A percentile compares a stretch with the other conserved stretches of the same genome.
Evolutionary conservation across 2,888 invertebrate species (phyloP).

Genomic region (Pachydiplax longipennis): DNA sequence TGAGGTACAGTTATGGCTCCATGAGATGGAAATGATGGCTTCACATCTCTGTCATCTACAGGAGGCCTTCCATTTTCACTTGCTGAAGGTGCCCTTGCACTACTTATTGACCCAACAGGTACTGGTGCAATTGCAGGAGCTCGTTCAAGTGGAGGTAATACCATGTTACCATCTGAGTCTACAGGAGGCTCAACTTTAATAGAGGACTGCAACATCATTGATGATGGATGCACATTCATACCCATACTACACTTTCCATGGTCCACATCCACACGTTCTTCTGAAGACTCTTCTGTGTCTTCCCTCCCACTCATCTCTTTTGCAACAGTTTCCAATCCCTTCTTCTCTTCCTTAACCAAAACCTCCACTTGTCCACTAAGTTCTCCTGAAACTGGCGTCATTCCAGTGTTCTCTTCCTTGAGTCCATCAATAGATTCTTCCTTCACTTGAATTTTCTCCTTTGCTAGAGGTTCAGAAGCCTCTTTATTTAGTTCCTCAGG

Average conservation of each 20-base stretch:
- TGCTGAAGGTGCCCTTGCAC: not conserved
- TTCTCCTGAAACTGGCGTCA: constrained; percentile 47
- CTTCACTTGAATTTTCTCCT: constrained; percentile 48
- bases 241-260: constrained; percentile 20
- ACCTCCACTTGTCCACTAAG: constrained; percentile 48
- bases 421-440: constrained; percentile 48
- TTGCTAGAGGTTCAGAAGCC: constrained; percentile 42
- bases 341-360: constrained; percentile 50
- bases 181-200: constrained; percentile 11
- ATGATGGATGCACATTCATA: constrained; percentile 12
- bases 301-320: constrained; percentile 23
- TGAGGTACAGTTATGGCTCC: constrained; percentile 52
- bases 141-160: constrained; percentile 52
- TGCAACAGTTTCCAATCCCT: constrained; percentile 21
- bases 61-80: constrained; percentile 2
- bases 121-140: constrained; percentile 54
- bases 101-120: constrained; percentile 49
- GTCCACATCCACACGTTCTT: constrained; percentile 1
- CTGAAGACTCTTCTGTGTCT: not conserved
- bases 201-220: constrained; percentile 13
- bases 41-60: constrained; percentile 15
- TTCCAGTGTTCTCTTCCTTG: constrained; percentile 20
- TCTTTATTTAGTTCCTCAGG: constrained; percentile 47
- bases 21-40: constrained; percentile 14
- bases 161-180: constrained; percentile 11